phyloP scores from a whole-genome alignment of 2,113 vertebrate species.

The Gasterosteus nipponicus region DNA sequence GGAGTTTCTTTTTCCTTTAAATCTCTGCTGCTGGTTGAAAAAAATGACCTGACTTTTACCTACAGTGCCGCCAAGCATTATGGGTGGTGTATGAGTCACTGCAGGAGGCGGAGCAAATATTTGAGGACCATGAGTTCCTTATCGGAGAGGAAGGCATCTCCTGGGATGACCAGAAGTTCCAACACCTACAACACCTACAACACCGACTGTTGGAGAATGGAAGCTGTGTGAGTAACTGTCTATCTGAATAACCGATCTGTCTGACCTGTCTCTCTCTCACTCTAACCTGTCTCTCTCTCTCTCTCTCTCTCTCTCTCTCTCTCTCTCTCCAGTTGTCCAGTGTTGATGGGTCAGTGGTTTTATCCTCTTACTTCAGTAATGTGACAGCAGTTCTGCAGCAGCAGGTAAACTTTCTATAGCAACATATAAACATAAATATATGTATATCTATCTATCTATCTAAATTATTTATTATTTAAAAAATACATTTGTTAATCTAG shows the following conservation, averaged over 20 bases:
- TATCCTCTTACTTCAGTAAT: slow-evolving; percentile 49
- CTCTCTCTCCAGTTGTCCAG: slow-evolving; percentile 31
- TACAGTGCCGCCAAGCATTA: slow-evolving; percentile 48
- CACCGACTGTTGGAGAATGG: slow-evolving; percentile 18
- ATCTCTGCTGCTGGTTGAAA: not conserved
- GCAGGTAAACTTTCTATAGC: slow-evolving; percentile 42
- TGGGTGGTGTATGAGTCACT: slow-evolving; percentile 43
- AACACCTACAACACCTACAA: slow-evolving; percentile 33
- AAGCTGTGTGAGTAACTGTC: slow-evolving; percentile 57
- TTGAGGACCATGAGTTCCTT: slow-evolving; percentile 2
- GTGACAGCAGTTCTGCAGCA: slow-evolving; percentile 35
- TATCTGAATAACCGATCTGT: not conserved
- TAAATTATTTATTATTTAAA: too few relatives aligned
- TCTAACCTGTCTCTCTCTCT: not conserved
- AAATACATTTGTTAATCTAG: too few relatives aligned
- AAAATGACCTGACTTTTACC: slow-evolving; percentile 20
- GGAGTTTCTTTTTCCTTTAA: accelerated
- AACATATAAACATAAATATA: not conserved
- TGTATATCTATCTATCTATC: too few relatives aligned
- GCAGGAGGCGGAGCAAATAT: not conserved
- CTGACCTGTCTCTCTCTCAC: not conserved
- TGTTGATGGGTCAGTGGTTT: not conserved
- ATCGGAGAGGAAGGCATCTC: slow-evolving; percentile 14
- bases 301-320: slow-evolving; percentile 14
- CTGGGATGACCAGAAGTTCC: slow-evolving; percentile 45